phyloP scores from a whole-genome alignment of 2,888 invertebrate species.

The Pachliopta kotzebuea region DNA sequence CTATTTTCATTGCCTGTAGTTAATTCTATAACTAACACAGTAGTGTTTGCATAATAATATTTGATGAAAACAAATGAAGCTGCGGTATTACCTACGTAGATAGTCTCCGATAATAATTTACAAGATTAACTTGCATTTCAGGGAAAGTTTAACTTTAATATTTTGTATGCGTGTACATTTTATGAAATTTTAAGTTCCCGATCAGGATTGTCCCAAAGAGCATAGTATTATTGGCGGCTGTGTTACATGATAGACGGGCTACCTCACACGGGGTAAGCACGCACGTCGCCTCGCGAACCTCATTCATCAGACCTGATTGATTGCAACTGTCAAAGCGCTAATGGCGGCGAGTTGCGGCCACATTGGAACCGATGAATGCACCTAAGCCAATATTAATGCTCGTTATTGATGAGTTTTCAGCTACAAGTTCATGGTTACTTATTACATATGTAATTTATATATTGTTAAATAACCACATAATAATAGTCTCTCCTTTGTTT shows the following conservation, averaged over 20 bases:
- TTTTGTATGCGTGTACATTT: background rate
- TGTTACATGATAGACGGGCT: slow-evolving; percentile 38
- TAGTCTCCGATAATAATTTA: too few species aligned
- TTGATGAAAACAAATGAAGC: too few species aligned
- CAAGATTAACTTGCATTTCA: too few species aligned
- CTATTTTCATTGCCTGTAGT: too few species aligned
- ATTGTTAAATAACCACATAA: background rate
- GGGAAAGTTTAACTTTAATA: background rate
- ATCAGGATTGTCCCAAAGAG: slow-evolving; percentile 14
- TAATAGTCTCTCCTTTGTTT: background rate
- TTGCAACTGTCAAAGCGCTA: slow-evolving; percentile 77
- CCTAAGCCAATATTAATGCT: slow-evolving; percentile 71
- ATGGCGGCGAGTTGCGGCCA: slow-evolving; percentile 73
- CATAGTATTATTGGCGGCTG: slow-evolving; percentile 9
- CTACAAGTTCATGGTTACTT: slow-evolving; percentile 70
- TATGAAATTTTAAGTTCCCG: background rate
- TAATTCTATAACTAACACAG: too few species aligned
- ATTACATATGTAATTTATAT: slow-evolving; percentile 60
- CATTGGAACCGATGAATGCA: slow-evolving; percentile 65
- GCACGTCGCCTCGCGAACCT: slow-evolving; percentile 54
- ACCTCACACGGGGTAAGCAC: slow-evolving; percentile 51
- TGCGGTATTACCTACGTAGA: too few species aligned
- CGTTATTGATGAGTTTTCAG: slow-evolving; percentile 64
- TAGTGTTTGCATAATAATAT: too few species aligned
- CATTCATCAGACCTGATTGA: slow-evolving; percentile 77